Percentiles rank a stretch among this genome's conserved stretches.
Evolutionary conservation across 2,888 invertebrate genomes (phyloP).

Genomic region (Octodonta nipae): DNA sequence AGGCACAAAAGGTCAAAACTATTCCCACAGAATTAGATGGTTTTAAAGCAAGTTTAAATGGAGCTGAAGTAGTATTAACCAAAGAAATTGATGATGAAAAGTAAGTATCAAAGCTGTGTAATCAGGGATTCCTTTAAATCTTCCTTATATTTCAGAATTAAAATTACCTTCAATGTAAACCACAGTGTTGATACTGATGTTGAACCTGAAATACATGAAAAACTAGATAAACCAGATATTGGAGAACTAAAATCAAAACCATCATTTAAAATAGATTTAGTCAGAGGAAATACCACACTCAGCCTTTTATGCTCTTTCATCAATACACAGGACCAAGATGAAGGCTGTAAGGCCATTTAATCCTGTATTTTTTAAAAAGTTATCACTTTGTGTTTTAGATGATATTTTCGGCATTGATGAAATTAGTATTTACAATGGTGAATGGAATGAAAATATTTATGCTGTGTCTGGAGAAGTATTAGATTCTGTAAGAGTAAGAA

Average conservation of each 20-base stretch:
- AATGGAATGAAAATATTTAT: slow-evolving; percentile 75
- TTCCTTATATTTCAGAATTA: slow-evolving; percentile 43
- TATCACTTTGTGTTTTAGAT: slow-evolving; percentile 40
- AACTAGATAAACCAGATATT: slow-evolving; percentile 56
- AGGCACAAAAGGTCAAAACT: slow-evolving; percentile 61
- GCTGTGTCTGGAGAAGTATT: slow-evolving; percentile 88
- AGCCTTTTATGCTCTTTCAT: slow-evolving; percentile 77
- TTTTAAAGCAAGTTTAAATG: slow-evolving; percentile 64
- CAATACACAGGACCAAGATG: slow-evolving; percentile 47
- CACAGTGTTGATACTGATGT: slow-evolving; percentile 81
- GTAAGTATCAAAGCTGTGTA: too few species aligned
- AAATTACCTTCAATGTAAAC: slow-evolving; percentile 81
- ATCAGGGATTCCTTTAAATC: too few species aligned
- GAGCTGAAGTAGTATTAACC: slow-evolving; percentile 71
- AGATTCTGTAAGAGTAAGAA: slow-evolving; percentile 62
- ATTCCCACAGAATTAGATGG: slow-evolving; percentile 68
- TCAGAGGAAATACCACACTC: slow-evolving; percentile 61
- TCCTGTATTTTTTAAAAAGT: neutral
- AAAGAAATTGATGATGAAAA: slow-evolving; percentile 59
- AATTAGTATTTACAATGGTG: slow-evolving; percentile 75
- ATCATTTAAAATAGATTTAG: slow-evolving; percentile 77
- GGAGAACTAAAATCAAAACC: slow-evolving; percentile 84
- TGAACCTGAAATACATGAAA: slow-evolving; percentile 50
- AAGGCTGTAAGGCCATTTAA: slow-evolving; percentile 46
- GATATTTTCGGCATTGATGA: slow-evolving; percentile 90